phyloP scores from a whole-genome alignment of 1,140 invertebrate species.

The Berghia stephanieae region DNA sequence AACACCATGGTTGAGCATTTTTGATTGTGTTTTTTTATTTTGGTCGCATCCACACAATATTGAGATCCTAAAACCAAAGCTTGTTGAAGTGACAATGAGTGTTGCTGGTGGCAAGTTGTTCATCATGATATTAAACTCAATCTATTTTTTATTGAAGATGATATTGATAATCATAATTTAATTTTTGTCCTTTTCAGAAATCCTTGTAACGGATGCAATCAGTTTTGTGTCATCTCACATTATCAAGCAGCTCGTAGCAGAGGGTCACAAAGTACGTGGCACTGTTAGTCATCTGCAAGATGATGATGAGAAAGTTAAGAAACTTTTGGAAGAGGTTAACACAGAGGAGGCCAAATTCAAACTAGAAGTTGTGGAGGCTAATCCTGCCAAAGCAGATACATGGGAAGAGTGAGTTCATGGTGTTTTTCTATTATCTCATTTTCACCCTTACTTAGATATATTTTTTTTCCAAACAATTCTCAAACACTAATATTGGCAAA shows the following conservation, averaged over 20 bases:
- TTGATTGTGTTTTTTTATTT: no score
- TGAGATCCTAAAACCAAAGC: no score
- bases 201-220: slow-evolving; percentile 72
- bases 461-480: no score
- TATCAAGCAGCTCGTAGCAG: slow-evolving; percentile 69
- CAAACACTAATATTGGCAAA: no score
- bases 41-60: no score
- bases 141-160: no score
- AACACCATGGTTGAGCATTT: no score
- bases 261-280: slow-evolving; percentile 70
- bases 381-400: slow-evolving; percentile 61
- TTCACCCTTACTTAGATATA: no score
- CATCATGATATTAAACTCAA: no score
- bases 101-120: no score
- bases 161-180: no score
- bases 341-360: slow-evolving; percentile 66
- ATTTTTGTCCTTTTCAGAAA: slow-evolving; percentile 59
- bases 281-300: slow-evolving; percentile 70
- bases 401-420: slow-evolving; percentile 58
- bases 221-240: slow-evolving; percentile 72
- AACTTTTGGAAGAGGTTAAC: slow-evolving; percentile 62
- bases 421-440: neutral
- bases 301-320: slow-evolving; percentile 65
- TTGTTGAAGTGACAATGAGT: no score
- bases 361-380: slow-evolving; percentile 68